These are phyloP conservation scores for Crypturellus tataupa DNA, from an alignment of 2,797 vertebrate species.

Conservation along the genomic window DNA sequence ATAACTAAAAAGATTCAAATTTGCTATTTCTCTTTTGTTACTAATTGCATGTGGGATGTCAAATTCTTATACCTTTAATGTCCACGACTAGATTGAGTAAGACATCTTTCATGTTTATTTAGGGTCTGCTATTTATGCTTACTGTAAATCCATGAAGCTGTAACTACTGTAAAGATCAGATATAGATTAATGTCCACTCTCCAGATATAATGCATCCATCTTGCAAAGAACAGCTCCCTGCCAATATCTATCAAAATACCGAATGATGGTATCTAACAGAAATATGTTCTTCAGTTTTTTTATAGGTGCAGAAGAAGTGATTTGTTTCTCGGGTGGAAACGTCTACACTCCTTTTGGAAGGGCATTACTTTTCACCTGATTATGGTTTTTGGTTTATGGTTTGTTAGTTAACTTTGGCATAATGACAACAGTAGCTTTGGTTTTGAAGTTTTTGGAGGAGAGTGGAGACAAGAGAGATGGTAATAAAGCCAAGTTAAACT, in stretches of 20 bases:
- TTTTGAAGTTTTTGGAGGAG: background rate
- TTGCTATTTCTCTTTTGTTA: conserved; percentile 35
- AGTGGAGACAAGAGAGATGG: background rate
- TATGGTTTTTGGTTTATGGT: background rate
- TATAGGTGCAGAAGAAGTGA: background rate
- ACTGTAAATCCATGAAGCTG: background rate
- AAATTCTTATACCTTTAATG: conserved; percentile 32
- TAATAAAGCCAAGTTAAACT: background rate
- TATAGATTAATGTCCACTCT: background rate
- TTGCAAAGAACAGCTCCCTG: background rate
- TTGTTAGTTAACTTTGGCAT: background rate
- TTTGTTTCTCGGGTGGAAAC: conserved; percentile 12
- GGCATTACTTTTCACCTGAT: conserved; percentile 4
- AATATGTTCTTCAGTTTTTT: conserved; percentile 1
- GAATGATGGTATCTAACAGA: background rate
- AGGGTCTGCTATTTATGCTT: conserved; percentile 10
- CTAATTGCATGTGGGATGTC: background rate
- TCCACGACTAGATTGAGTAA: conserved; percentile 22
- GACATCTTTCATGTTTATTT: conserved; percentile 12
- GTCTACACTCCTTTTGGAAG: background rate
- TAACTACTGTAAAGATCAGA: background rate
- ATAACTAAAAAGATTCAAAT: conserved; percentile 56
- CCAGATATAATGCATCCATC: background rate
- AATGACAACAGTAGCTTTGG: background rate
- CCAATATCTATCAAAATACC: background rate